Percentiles rank a stretch among this genome's conserved stretches.
phyloP scores from a whole-genome alignment of 23 tunicate genomes.

The Clavelina lepadiformis region DNA sequence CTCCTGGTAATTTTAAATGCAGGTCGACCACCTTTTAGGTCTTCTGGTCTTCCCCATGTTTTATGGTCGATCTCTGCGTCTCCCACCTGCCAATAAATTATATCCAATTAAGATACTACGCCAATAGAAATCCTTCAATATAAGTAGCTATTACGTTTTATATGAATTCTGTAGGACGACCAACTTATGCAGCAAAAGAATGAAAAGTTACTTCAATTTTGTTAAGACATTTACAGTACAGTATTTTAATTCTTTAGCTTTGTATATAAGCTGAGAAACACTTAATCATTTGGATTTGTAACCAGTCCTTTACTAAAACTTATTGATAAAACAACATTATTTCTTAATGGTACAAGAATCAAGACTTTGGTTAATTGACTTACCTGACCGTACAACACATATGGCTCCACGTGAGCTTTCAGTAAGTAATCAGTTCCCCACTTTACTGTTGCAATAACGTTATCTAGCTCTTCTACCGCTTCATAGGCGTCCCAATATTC shows the following conservation, averaged over 20 bases:
- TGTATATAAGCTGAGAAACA: too few relatives aligned
- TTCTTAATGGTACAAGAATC: too few relatives aligned
- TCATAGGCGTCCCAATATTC: slow-evolving; percentile 91
- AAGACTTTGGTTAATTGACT: not conserved
- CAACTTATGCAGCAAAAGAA: too few relatives aligned
- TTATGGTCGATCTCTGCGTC: slow-evolving; percentile 61
- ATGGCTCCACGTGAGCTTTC: slow-evolving; percentile 63
- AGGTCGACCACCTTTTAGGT: slow-evolving; percentile 44
- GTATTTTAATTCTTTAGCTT: too few relatives aligned
- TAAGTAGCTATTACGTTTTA: too few relatives aligned
- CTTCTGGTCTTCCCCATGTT: slow-evolving; percentile 90
- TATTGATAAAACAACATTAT: too few relatives aligned
- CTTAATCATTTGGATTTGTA: not conserved
- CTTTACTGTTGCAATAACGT: slow-evolving; percentile 44
- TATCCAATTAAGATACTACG: too few relatives aligned
- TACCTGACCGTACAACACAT: slow-evolving; percentile 91
- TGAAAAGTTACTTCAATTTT: too few relatives aligned
- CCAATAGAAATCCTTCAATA: too few relatives aligned
- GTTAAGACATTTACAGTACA: too few relatives aligned
- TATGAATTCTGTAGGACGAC: too few relatives aligned
- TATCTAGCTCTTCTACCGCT: slow-evolving; percentile 51
- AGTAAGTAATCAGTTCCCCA: slow-evolving; percentile 96
- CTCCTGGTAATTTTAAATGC: slow-evolving; percentile 49
- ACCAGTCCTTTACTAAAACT: too few relatives aligned
- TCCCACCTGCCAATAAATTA: slow-evolving; percentile 61